Evolutionary conservation across 2,888 invertebrate species (phyloP), one percentile per base, ranked within the genome.

Genomic region (Amiota communis): DNA sequence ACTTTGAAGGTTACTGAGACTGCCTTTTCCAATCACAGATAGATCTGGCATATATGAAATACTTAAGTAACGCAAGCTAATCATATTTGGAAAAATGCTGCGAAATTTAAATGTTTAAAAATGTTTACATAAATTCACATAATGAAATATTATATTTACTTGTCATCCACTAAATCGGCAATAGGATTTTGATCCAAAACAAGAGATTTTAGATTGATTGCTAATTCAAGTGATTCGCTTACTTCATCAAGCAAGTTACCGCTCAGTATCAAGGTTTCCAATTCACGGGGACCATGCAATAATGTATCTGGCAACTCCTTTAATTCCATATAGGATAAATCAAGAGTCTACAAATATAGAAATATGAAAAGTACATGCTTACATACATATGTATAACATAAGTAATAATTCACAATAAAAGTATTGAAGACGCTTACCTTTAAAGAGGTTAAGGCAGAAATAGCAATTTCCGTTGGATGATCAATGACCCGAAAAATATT

Each of bases 401-500:
- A 23, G 20, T 11, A 10, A 61, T 3, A 67, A 70, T 72, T 59
- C 47, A 64, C 63, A 71, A 68, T n/a, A 46, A 57, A 46, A 48
- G 2, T 57, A 20, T 8, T 59, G 15, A 17, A 65, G 49, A 6
- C 46, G 64, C 49, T 20, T 84, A 95, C 95, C 91, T 94, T 93
- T 61, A 96, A 88, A 79, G 91, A 90, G 0, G 91, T 87, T 67
- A 96, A 88, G 74, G 92, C 92, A 0, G 92, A 91, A 20, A 97
- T 92, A 0, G 96, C 95, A 0, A 92, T 90, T 1, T 92, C 82
- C 0, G 94, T 93, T 13, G 90, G 90, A 9, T 91, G 90, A 83
- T 95, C 94, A 8, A 96, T 91, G 0, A 92, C 90, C 13, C 90
- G 90, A 13, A 97, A 90, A 0, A 94, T 94, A 88, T 97, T 97